Percentiles rank a stretch among this genome's conserved stretches.
phyloP scores from a whole-genome alignment of 2,888 invertebrate species.

The Brachyptera risi region DNA sequence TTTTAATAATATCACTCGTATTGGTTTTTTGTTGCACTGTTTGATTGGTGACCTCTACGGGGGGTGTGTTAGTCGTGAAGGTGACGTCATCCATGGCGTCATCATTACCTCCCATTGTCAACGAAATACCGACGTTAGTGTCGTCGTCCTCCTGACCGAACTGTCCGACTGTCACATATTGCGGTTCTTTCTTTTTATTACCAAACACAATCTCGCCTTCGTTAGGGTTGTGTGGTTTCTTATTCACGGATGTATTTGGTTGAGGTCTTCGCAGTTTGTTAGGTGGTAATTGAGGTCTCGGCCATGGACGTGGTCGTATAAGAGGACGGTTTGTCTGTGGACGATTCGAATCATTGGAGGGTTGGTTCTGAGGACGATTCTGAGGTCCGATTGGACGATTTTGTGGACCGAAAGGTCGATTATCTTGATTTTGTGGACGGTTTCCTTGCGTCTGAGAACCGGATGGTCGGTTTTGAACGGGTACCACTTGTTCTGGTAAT shows the following conservation, averaged over 20 bases:
- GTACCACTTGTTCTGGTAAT: conserved; percentile 69
- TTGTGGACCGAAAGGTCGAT: not conserved
- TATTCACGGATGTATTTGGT: not conserved
- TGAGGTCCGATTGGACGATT: not conserved
- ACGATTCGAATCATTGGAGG: no score
- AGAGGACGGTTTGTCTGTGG: no score
- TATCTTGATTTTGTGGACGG: not conserved
- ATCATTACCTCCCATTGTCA: not conserved
- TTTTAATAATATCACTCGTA: no score
- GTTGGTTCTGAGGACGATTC: not conserved
- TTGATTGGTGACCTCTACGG: not conserved
- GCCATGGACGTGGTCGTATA: not conserved
- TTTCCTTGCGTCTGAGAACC: not conserved
- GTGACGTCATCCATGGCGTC: not conserved
- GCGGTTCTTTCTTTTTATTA: conserved; percentile 7
- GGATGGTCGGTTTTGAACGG: conserved; percentile 46
- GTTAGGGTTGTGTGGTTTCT: no score
- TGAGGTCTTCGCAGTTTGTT: conserved; percentile 10
- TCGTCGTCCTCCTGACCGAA: not conserved
- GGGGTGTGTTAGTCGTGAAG: conserved; percentile 1
- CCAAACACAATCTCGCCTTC: conserved; percentile 3
- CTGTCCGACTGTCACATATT: conserved; percentile 3
- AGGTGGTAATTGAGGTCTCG: not conserved
- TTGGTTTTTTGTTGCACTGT: not conserved
- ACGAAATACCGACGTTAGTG: not conserved